Evolutionary conservation across 2,113 vertebrate genomes (phyloP).

Genomic region (Dromas ardeola): DNA sequence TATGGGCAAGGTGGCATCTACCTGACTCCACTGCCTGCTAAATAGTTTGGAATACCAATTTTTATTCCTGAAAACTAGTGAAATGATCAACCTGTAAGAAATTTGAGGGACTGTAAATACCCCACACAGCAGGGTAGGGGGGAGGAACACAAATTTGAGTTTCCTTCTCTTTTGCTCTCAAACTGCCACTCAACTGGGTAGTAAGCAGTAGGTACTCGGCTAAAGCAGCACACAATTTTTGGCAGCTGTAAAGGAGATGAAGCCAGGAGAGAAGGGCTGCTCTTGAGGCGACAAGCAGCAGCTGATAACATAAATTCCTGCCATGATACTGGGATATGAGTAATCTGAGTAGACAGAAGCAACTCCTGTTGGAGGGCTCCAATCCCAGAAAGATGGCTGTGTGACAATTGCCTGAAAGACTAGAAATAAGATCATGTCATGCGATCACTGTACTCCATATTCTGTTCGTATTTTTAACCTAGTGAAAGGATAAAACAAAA

Average conservation of each 20-base stretch:
- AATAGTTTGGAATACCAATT: not conserved
- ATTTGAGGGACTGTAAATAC: not conserved
- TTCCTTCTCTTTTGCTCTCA: not conserved
- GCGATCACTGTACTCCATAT: not conserved
- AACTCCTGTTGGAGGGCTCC: not conserved
- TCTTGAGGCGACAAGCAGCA: not conserved
- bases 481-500: not conserved
- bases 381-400: not conserved
- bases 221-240: not conserved
- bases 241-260: not conserved
- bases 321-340: not conserved
- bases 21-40: not conserved
- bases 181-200: not conserved
- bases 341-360: not conserved
- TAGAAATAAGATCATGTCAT: not conserved
- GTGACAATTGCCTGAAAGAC: not conserved
- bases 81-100: not conserved
- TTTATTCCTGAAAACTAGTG: not conserved
- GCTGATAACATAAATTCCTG: not conserved
- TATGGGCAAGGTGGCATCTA: not conserved
- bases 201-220: not conserved
- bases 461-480: not conserved
- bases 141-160: not conserved
- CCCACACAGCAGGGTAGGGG: accelerated
- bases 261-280: not conserved